Evolutionary conservation across 2,888 invertebrate species (phyloP).

Genomic region (Erebia aethiops): DNA sequence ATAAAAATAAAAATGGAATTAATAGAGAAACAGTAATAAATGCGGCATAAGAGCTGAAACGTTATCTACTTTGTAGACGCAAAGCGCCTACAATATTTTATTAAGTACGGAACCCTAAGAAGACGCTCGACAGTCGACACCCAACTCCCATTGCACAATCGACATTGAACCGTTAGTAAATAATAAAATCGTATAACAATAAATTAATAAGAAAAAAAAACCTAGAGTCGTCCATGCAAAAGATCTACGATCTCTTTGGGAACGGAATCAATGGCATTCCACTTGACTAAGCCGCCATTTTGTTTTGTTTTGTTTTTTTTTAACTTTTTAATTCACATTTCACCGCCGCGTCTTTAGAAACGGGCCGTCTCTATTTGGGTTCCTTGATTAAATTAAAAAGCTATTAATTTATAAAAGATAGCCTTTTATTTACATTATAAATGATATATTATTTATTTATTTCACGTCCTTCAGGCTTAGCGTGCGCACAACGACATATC

Average conservation of each 20-base stretch:
- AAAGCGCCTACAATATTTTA: too few species aligned
- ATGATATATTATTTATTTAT: too few species aligned
- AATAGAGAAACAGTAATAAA: too few species aligned
- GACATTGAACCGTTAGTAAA: conserved; percentile 13
- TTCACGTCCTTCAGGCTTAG: too few species aligned
- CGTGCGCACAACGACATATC: too few species aligned
- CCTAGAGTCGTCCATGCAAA: conserved; percentile 54
- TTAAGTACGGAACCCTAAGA: too few species aligned
- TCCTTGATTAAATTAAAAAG: conserved; percentile 32
- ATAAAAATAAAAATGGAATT: too few species aligned
- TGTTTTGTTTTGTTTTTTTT: conserved; percentile 52
- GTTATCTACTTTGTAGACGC: too few species aligned
- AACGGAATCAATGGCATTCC: conserved; percentile 69
- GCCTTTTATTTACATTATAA: not conserved
- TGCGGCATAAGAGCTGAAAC: too few species aligned
- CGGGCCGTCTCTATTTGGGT: conserved; percentile 44
- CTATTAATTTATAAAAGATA: not conserved
- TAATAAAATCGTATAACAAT: conserved; percentile 26
- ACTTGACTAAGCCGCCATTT: conserved; percentile 66
- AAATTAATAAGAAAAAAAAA: conserved; percentile 13
- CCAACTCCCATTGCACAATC: conserved; percentile 11
- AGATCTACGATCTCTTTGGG: conserved; percentile 55
- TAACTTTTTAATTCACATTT: conserved; percentile 43
- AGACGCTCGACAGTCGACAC: too few species aligned
- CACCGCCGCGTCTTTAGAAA: conserved; percentile 50